Base-by-base conservation (phyloP, 2,113 vertebrate genomes). In the Sorex fumeus region DNA sequence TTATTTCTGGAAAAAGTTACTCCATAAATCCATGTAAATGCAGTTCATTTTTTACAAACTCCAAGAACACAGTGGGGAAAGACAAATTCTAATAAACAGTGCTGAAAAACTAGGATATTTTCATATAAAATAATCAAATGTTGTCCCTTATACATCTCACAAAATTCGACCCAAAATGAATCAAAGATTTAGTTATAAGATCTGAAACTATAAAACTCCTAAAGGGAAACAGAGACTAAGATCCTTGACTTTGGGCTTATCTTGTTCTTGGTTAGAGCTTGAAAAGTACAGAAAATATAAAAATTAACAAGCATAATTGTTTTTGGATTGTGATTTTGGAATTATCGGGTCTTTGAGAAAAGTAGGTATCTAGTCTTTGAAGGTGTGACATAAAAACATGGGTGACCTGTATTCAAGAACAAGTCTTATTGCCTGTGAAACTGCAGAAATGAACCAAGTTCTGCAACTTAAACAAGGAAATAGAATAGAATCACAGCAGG, bases 171-270 rank as follows among this genome's bases (percentile, higher is more conserved):
- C 47, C 9, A 12, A 91, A 79, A 79, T 72, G 30, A 6, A 36
- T 71, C 30, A 34, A 91, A 79, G 3, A 50, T n/a, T 70, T 78
- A 57, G 45, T 79, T 64, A 7, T 71, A 72, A 79, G n/a, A 62
- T 12, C 50, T 36, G 23, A 86, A 79, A 71, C 40, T 6, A 64
- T 91, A 79, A 72, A 84, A 86, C 32, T 67, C 80, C 60, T 84
- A 69, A 19, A 77, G 62, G 66, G 69, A 91, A 86, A 72, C 34
- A 8, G 7, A 36, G 50, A 30, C 47, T 70, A 85, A 86, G 10
- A 40, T 62, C 50, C 12, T 72, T 79, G 40, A 71, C 18, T 16
- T 79, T 47, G 43, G 82, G 70, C 25, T 79, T 62, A 60, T 4
- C 57, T 23, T 0, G 6, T 60, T 60, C 19, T 6, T 60, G 18